A percentile compares a stretch with the other conserved stretches of the same genome.
Conservation (phyloP, 2,888 invertebrate species). For the Pinctada fucata region DNA sequence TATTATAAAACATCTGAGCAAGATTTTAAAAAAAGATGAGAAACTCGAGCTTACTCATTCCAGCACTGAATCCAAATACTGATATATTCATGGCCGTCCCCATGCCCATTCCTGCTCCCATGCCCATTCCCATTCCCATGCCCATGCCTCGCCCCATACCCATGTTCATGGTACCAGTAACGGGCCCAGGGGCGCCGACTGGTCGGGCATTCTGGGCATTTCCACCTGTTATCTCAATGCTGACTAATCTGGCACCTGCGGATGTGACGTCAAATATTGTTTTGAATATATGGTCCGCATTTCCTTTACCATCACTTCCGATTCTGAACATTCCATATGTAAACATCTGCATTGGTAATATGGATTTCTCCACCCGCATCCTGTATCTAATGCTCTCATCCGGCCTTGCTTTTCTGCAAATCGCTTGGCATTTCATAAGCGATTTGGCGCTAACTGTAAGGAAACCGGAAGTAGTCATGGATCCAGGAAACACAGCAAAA, state of each 20-base stretch:
- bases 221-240: conserved; percentile 62
- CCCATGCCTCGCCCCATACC: background rate
- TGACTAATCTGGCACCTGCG: conserved; percentile 58
- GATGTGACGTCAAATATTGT: conserved; percentile 56
- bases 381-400: conserved; percentile 58
- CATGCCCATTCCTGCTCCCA: background rate
- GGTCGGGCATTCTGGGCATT: conserved; percentile 5
- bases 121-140: background rate
- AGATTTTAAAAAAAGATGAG: background rate
- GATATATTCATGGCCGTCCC: background rate
- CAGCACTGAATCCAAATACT: conserved; percentile 18
- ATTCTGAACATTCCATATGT: conserved; percentile 18
- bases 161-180: background rate
- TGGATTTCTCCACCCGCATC: conserved; percentile 66
- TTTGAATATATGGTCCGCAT: conserved; percentile 52
- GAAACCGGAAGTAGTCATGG: conserved; percentile 38
- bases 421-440: conserved; percentile 55
- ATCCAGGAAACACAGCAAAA: conserved; percentile 52
- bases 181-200: background rate
- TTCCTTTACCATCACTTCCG: background rate
- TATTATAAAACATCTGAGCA: no score
- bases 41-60: conserved; percentile 15
- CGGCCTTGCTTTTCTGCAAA: conserved; percentile 56
- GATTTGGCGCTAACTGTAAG: conserved; percentile 42
- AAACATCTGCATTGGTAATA: conserved; percentile 33